These are phyloP conservation scores for Eubasilissa splendida DNA, from an alignment of 2,888 invertebrate species.

Conservation along the genomic window DNA sequence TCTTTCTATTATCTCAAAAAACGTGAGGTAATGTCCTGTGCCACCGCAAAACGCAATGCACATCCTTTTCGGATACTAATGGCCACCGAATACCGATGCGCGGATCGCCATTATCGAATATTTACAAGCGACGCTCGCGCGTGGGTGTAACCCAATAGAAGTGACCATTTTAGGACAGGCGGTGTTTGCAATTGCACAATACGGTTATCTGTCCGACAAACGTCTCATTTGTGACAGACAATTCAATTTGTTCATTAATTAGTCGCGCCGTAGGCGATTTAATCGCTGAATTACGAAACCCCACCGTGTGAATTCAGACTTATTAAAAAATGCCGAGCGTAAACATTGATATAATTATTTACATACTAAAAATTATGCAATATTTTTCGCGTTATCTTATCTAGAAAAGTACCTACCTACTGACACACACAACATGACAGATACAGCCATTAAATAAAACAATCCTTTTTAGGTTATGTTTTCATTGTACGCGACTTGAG, in stretches of 20 bases:
- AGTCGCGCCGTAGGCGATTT: no score
- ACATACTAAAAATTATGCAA: no score
- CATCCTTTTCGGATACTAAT: background rate
- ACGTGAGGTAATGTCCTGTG: constrained; percentile 27
- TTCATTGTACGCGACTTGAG: no score
- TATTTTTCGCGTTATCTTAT: no score
- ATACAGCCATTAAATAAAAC: no score
- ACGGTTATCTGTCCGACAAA: constrained; percentile 17
- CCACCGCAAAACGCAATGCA: constrained; percentile 2
- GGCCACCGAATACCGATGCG: background rate
- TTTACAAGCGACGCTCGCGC: constrained; percentile 1
- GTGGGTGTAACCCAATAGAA: constrained; percentile 50
- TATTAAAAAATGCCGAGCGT: no score
- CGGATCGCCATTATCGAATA: constrained; percentile 10
- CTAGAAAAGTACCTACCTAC: no score
- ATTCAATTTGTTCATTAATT: background rate
- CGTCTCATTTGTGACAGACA: constrained; percentile 12
- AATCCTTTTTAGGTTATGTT: no score
- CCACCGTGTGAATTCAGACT: no score
- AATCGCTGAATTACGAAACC: no score
- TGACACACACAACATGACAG: no score
- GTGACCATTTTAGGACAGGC: constrained; percentile 51
- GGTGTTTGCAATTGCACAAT: constrained; percentile 30
- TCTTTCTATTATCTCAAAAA: constrained; percentile 31
- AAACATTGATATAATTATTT: no score